Conservation (phyloP, 2,888 invertebrate species). For the Volucella inflata region DNA sequence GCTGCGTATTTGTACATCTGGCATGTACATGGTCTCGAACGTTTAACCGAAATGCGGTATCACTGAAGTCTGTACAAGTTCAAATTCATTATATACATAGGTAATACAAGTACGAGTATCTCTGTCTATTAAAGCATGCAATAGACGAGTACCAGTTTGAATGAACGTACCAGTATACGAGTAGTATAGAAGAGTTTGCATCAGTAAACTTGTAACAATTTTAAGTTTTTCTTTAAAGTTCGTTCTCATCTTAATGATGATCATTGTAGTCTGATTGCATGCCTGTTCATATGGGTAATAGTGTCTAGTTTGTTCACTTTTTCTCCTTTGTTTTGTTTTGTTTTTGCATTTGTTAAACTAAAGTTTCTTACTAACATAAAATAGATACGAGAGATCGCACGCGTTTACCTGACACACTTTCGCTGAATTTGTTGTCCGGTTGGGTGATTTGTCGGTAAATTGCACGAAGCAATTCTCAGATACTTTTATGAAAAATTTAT, state of each 20-base stretch:
- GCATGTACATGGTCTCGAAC: no score
- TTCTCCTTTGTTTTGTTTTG: not conserved
- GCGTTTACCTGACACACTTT: constrained; percentile 67
- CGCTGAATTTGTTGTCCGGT: constrained; percentile 59
- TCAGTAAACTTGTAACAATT: constrained; percentile 22
- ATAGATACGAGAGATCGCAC: constrained; percentile 48
- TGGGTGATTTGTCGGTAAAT: constrained; percentile 40
- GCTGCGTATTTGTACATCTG: no score
- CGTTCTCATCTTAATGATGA: not conserved
- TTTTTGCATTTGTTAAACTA: not conserved
- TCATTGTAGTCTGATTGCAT: constrained; percentile 23
- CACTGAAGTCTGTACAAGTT: no score
- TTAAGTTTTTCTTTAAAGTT: not conserved
- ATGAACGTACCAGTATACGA: no score
- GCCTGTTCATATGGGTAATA: constrained; percentile 5
- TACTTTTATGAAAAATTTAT: no score
- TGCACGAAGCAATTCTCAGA: not conserved
- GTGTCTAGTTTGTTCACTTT: constrained; percentile 4
- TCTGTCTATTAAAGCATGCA: not conserved
- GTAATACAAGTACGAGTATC: no score
- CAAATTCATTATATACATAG: no score
- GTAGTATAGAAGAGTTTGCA: not conserved
- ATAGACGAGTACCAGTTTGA: not conserved
- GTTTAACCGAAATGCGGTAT: no score
- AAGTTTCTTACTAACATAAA: constrained; percentile 11